Base-by-base conservation (phyloP, 2,888 invertebrate genomes). In the Bembecia ichneumoniformis region DNA sequence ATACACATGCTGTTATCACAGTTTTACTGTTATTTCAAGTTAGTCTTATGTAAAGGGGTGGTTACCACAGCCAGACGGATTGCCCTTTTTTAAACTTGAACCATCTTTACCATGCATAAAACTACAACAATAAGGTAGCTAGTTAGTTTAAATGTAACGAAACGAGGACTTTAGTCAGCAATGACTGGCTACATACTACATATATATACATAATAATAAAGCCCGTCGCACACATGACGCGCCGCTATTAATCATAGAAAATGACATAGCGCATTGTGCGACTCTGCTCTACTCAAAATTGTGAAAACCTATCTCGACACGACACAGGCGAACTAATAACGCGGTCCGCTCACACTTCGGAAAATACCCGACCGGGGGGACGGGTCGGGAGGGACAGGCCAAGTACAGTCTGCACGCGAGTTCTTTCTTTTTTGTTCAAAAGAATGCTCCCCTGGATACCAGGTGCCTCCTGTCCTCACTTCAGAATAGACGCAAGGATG, bases 191-290 rank as follows among this genome's bases (percentile, higher is more conserved):
- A 28, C 28, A 28, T 28, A 28, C 40, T 14, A 40, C 13, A n/a
- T 40, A 40, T n/a, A 40, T 40, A 40, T 40, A 40, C 40, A 40
- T 40, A 40, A 40, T 14, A n/a, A 44, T 44, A 44, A 15, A 5
- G 17, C 17, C 9, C 20, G 46, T 46, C 20, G 46, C 14, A 11
- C 46, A 34, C 46, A 34, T 47, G 48, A 68, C 70, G 70, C 71
- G 71, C 64, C 69, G 61, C 81, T 76, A 86, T 84, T 83, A 84
- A 84, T 86, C 84, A 84, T 83, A 81, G 81, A 79, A 80, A 83
- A 83, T 84, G 82, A 82, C 80, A 70, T 63, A 62, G 65, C 63
- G 71, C 74, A 80, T 82, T 82, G 83, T 78, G 71, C 68, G 72
- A 72, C 69, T 70, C 70, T 59, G 68, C 60, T 67, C 66, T 60